These are phyloP conservation scores for Drosophila limbata DNA, from an alignment of 2,888 invertebrate genomes.

Conservation along the genomic window DNA sequence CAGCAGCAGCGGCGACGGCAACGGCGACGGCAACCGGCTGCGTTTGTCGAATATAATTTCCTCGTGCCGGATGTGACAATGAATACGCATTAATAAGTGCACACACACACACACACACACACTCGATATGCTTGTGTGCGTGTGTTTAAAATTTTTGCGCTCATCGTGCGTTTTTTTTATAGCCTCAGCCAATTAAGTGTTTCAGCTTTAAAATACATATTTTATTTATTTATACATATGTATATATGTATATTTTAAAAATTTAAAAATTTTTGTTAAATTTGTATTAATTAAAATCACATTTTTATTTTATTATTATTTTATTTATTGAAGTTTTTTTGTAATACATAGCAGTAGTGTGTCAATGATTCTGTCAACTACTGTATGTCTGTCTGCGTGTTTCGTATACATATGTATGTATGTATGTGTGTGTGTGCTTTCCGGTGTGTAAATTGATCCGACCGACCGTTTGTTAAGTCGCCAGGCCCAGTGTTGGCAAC, in stretches of 20 bases:
- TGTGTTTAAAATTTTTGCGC: conserved; percentile 32
- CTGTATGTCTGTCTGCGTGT: conserved; percentile 31
- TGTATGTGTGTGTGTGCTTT: conserved; percentile 53
- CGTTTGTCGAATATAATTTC: conserved; percentile 76
- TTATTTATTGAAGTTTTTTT: no score
- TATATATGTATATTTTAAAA: no score
- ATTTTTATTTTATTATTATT: no score
- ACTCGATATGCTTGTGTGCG: conserved; percentile 14
- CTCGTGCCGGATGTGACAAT: conserved; percentile 81
- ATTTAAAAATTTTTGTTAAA: no score
- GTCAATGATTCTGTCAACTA: no score
- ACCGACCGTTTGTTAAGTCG: conserved; percentile 41
- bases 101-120: conserved; percentile 37
- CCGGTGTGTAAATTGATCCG: conserved; percentile 79
- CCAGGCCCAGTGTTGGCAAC: not conserved
- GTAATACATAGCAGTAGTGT: no score
- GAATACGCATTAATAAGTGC: conserved; percentile 81
- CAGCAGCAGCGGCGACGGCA: conserved; percentile 29
- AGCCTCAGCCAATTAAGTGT: no score
- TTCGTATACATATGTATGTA: conserved; percentile 3
- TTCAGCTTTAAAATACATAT: no score
- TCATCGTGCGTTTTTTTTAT: not conserved
- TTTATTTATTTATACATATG: no score
- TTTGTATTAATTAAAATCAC: no score
- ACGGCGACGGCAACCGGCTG: conserved; percentile 13